Evolutionary conservation across 2,113 vertebrate genomes (phyloP), one percentile per base, ranked within the genome.

Genomic region (Rhombomys opimus): DNA sequence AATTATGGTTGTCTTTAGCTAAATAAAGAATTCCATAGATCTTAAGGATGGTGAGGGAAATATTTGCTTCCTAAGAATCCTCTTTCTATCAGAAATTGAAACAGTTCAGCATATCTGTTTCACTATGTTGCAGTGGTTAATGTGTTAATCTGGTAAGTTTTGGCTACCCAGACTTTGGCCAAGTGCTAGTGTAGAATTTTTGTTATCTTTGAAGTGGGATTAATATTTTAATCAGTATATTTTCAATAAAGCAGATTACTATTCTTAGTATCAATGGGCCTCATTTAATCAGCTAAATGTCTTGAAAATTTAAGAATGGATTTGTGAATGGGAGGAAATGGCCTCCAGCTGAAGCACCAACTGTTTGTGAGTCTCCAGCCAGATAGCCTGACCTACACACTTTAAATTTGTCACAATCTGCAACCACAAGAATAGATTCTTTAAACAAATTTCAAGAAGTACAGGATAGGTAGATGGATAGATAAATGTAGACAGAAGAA

Each of bases 381-480:
- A 70, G 12, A 30, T 27, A 6, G 4, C 17, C 63, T 81, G 11
- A 35, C 22, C 72, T 46, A 7, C 22, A 61, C 63, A 93, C 70
- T 61, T 72, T 65, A 32, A 25, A 68, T 32, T 73, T 32, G 9
- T 3, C 15, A 90, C 25, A 12, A 25, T 7, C 6, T 8, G 52
- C 7, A 30, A 41, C 50, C 25, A 0, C 2, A 0, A n/a, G 57
- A 67, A 46, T 11, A 32, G 54, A 0, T 91, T 61, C 14, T 59
- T n/a, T 73, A 61, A 41, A 61, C 57, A 25, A 86, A 94, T 50
- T 85, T 85, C 10, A 22, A 52, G 13, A 87, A 61, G 57, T 59
- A 59, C 32, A 35, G n/a, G 32, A 12, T 61, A 61, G 6, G 11
- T 84, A 52, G 27, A 20, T 23, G 57, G 35, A 17, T 80, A 57